These are phyloP conservation scores for Dendronephthya gigantea DNA, from an alignment of 64 coral and sea anemone species.

Conservation along the genomic window DNA sequence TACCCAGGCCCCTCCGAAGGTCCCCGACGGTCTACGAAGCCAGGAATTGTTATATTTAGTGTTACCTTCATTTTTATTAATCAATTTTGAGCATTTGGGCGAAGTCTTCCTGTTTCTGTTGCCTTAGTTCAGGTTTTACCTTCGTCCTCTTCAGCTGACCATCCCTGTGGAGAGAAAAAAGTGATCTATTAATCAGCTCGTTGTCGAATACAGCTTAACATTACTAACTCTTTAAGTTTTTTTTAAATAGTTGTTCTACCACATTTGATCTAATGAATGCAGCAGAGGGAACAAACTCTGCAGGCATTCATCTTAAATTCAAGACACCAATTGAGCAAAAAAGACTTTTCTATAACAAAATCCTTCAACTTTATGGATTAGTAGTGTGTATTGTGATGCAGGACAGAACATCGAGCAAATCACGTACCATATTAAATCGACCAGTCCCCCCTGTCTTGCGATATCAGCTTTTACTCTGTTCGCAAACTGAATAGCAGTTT, in stretches of 20 bases:
- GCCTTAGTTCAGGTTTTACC: constrained; percentile 84
- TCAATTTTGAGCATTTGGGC: constrained; percentile 83
- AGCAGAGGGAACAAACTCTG: too few species aligned
- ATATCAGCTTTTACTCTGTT: constrained; percentile 92
- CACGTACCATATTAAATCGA: constrained; percentile 91
- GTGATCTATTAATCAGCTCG: neutral
- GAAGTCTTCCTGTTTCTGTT: constrained; percentile 80
- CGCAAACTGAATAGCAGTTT: constrained; percentile 72
- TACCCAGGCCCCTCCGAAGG: neutral
- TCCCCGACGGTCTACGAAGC: neutral
- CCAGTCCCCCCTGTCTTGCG: constrained; percentile 72
- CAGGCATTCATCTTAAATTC: too few species aligned
- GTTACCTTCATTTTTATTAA: neutral
- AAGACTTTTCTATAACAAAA: too few species aligned
- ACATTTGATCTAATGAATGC: too few species aligned
- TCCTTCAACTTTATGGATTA: neutral
- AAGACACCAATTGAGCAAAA: too few species aligned
- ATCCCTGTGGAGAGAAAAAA: constrained; percentile 51
- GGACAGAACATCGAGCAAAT: too few species aligned
- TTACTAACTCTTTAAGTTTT: too few species aligned
- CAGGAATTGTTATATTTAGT: neutral
- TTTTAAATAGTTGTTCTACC: too few species aligned
- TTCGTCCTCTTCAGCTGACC: constrained; percentile 85
- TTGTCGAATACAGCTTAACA: too few species aligned
- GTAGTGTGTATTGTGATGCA: neutral